Evolutionary conservation across 2,113 vertebrate genomes (phyloP).

Genomic region (Bujurquina vittata): DNA sequence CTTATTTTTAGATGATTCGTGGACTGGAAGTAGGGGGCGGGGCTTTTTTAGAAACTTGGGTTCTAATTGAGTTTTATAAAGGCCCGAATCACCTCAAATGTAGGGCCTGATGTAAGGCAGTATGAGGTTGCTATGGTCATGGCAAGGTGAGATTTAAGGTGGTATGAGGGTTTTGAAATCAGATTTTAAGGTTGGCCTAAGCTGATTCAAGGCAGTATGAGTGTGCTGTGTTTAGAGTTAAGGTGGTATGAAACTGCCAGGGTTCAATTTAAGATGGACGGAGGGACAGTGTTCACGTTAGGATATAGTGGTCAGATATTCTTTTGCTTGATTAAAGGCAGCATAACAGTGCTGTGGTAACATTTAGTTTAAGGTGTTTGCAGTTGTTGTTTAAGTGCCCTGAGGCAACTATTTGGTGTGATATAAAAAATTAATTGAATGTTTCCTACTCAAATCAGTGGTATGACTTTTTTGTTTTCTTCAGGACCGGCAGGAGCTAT

Average conservation of each 20-base stretch:
- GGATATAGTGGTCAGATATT: background rate
- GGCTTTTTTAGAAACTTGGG: no score
- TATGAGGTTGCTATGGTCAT: background rate
- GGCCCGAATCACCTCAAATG: no score
- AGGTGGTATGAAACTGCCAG: background rate
- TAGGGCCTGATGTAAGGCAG: background rate
- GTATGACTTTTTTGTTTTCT: background rate
- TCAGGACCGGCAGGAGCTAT: constrained; percentile 59
- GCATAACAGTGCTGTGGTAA: background rate
- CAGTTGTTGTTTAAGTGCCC: no score
- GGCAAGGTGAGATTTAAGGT: background rate
- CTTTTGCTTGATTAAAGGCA: background rate
- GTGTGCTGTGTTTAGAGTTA: background rate
- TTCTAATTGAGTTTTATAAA: no score
- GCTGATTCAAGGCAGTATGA: background rate
- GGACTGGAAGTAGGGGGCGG: no score
- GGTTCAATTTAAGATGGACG: background rate
- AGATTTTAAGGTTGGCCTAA: background rate
- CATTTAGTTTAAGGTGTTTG: background rate
- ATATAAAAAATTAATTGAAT: no score
- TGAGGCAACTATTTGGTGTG: no score
- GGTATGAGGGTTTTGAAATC: background rate
- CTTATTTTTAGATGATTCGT: no score
- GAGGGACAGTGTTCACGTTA: background rate
- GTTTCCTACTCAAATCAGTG: background rate